Percentiles rank a stretch among this genome's conserved stretches.
Conservation (phyloP, 2,797 vertebrate genomes). For the Pithecia hirsuta region DNA sequence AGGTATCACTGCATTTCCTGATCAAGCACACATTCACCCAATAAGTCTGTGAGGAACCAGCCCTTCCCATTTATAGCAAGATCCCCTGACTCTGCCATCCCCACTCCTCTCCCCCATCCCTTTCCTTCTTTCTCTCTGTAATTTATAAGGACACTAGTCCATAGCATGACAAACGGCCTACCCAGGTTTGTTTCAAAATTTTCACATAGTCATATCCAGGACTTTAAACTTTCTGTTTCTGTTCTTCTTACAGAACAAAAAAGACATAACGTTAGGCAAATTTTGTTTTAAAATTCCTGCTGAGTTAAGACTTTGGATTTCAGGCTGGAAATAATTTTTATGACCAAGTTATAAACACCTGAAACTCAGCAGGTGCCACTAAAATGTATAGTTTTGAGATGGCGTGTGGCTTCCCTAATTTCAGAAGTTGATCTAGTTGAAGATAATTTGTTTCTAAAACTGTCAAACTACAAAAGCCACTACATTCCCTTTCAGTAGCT, state of each 20-base stretch:
- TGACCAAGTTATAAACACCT: constrained; percentile 80
- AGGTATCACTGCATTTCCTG: neutral
- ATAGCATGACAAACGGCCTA: constrained; percentile 33
- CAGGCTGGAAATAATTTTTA: constrained; percentile 78
- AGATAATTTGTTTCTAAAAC: constrained; percentile 39
- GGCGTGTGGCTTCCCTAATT: constrained; percentile 67
- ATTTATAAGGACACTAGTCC: neutral
- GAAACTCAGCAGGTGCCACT: constrained; percentile 75
- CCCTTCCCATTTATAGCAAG: neutral
- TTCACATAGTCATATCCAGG: constrained; percentile 60
- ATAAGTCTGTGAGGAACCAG: neutral
- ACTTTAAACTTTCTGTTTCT: constrained; percentile 67
- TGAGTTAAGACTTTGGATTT: constrained; percentile 76
- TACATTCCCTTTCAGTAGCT: constrained; percentile 61
- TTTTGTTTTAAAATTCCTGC: constrained; percentile 77
- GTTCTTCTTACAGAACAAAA: constrained; percentile 41
- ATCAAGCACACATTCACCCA: neutral
- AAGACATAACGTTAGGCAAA: constrained; percentile 75
- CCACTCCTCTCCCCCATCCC: neutral
- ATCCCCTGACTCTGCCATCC: neutral
- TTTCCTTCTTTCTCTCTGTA: neutral
- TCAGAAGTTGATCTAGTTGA: constrained; percentile 67
- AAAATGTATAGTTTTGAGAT: constrained; percentile 60
- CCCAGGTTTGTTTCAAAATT: constrained; percentile 69
- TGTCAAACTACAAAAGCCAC: constrained; percentile 66